These are phyloP conservation scores for Platycnemis pennipes DNA, from an alignment of 2,888 invertebrate genomes.

Conservation along the genomic window DNA sequence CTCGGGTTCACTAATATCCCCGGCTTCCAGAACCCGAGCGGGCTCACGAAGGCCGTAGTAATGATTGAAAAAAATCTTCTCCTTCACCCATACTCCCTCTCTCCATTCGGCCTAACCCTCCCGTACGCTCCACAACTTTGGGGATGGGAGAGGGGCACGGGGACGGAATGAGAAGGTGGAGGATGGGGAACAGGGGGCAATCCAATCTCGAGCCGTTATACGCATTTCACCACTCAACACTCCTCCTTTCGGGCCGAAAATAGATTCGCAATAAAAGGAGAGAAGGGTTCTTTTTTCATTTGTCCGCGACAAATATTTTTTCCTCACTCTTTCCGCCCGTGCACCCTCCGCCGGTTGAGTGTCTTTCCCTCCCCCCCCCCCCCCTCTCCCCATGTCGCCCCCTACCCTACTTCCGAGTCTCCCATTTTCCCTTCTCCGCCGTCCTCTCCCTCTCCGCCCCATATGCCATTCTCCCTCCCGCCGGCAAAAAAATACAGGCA, in stretches of 20 bases:
- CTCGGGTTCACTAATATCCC: too few species aligned
- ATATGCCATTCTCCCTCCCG: too few species aligned
- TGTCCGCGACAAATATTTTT: not conserved
- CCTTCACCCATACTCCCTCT: not conserved
- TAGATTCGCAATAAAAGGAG: not conserved
- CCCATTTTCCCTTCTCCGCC: too few species aligned
- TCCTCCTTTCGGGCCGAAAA: not conserved
- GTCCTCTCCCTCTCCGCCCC: too few species aligned
- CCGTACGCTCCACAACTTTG: not conserved
- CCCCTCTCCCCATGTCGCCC: too few species aligned
- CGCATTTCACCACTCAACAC: not conserved
- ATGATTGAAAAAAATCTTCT: not conserved
- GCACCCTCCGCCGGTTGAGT: not conserved
- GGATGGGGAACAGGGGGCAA: not conserved
- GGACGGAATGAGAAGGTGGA: not conserved
- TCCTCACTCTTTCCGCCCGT: not conserved
- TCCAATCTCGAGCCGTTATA: not conserved
- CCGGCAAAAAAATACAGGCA: too few species aligned
- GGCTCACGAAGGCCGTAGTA: too few species aligned
- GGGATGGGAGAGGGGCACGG: not conserved
- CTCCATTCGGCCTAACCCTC: not conserved
- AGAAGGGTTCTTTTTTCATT: not conserved
- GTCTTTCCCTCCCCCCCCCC: too few species aligned
- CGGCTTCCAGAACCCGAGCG: too few species aligned
- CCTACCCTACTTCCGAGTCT: too few species aligned